Percentiles rank a stretch among this genome's conserved stretches.
These are phyloP conservation scores for Drosophila pegasa DNA, from an alignment of 2,888 invertebrate species.

Conservation along the genomic window DNA sequence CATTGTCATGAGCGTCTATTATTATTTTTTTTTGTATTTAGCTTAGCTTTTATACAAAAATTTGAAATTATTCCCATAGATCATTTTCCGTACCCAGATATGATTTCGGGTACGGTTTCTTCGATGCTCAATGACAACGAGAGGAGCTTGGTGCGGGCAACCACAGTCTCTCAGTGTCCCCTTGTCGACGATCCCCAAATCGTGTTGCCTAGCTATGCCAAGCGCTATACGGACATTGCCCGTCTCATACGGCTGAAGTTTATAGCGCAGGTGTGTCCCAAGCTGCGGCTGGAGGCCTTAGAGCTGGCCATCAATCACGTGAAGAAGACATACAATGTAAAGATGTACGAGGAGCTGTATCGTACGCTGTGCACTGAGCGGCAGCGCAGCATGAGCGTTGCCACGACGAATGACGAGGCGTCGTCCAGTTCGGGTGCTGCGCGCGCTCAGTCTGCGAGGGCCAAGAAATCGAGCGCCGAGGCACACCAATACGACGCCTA, in stretches of 20 bases:
- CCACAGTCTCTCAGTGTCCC: conserved; percentile 7
- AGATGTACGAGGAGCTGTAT: conserved; percentile 61
- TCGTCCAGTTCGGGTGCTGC: conserved; percentile 20
- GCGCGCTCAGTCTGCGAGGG: neutral
- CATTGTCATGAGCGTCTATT: neutral
- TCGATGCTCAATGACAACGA: conserved; percentile 6
- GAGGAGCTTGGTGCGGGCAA: neutral
- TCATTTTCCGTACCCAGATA: neutral
- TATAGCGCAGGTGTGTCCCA: conserved; percentile 66
- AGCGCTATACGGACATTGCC: conserved; percentile 53
- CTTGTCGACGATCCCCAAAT: conserved; percentile 40
- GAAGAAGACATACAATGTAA: conserved; percentile 62
- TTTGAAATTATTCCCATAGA: neutral
- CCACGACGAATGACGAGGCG: neutral
- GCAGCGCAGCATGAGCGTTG: conserved; percentile 5
- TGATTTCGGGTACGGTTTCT: conserved; percentile 43
- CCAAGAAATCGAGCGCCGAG: neutral
- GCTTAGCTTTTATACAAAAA: neutral
- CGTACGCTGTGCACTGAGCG: conserved; percentile 38
- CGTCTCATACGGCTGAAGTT: conserved; percentile 57
- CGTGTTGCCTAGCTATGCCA: conserved; percentile 49
- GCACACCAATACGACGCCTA: conserved; percentile 46
- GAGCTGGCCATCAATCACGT: conserved; percentile 62
- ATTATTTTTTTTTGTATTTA: neutral
- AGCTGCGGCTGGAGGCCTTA: conserved; percentile 54